Percentiles rank a stretch among this genome's conserved stretches.
Evolutionary conservation across 2,113 vertebrate genomes (phyloP).

Genomic region (Orycteropus afer): DNA sequence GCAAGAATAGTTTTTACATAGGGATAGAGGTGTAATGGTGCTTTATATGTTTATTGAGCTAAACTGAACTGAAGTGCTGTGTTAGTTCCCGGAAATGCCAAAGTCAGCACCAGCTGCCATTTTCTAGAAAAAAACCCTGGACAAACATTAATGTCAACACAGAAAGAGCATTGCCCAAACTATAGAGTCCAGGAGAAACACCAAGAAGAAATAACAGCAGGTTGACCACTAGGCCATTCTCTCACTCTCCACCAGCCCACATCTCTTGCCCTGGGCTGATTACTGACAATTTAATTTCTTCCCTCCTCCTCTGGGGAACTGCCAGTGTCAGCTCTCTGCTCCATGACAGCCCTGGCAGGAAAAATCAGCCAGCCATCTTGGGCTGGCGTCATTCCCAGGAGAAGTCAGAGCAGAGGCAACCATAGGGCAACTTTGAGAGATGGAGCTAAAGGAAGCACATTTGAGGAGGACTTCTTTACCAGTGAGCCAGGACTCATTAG

Average conservation of each 20-base stretch:
- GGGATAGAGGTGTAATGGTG: neutral
- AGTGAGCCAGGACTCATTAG: conserved; percentile 70
- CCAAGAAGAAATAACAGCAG: neutral
- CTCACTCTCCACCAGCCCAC: neutral
- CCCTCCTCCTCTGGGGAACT: neutral
- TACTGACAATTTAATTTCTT: neutral
- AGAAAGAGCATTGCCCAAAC: neutral
- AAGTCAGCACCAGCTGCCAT: conserved; percentile 47
- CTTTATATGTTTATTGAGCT: neutral
- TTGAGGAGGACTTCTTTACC: neutral
- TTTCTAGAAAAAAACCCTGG: conserved; percentile 29
- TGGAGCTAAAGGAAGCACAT: conserved; percentile 59
- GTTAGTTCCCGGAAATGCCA: conserved; percentile 45
- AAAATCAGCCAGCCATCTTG: conserved; percentile 42
- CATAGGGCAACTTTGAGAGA: neutral
- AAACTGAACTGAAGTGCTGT: conserved; percentile 25
- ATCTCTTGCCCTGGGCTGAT: neutral
- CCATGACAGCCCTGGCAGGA: conserved; percentile 59
- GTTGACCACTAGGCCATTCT: neutral
- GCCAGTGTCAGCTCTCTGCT: neutral
- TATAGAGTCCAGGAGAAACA: neutral
- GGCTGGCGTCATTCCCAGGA: conserved; percentile 66
- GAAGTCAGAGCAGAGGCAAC: conserved; percentile 28
- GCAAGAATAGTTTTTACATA: neutral
- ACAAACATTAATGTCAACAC: neutral